Evolutionary conservation across 2,113 vertebrate genomes (phyloP).

Genomic region (Erythrocercus mccallii): DNA sequence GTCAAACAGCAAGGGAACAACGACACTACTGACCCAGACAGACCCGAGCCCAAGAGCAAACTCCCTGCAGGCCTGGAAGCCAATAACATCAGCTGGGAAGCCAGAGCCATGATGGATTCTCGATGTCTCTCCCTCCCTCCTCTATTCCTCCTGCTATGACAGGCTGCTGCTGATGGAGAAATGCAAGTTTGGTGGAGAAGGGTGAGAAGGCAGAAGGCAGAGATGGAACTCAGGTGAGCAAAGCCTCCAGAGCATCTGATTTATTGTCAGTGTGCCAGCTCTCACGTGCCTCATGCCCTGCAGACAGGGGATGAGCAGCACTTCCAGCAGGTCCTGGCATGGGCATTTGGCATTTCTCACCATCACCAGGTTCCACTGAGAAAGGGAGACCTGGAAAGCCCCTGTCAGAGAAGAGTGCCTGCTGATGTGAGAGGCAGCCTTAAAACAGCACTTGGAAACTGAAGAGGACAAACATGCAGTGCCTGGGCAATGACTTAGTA

Average conservation of each 20-base stretch:
- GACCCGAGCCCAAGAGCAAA: neutral
- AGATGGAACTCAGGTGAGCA: neutral
- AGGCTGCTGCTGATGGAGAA: neutral
- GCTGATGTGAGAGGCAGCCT: neutral
- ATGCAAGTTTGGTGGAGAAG: neutral
- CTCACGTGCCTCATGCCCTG: rapidly evolving
- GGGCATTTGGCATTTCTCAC: neutral
- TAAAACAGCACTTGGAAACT: neutral
- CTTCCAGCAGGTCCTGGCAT: rapidly evolving
- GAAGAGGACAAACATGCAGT: neutral
- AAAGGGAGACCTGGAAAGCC: neutral
- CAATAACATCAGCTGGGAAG: neutral
- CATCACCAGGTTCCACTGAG: neutral
- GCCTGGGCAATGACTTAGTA: neutral
- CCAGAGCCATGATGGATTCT: neutral
- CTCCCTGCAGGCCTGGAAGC: neutral
- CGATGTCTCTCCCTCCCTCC: no score
- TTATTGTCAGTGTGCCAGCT: neutral
- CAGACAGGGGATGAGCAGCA: neutral
- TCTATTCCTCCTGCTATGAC: neutral
- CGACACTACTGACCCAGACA: rapidly evolving
- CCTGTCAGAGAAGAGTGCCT: neutral
- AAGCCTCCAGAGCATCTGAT: neutral
- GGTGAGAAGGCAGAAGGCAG: neutral
- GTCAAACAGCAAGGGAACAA: neutral